Evolutionary conservation across 2,113 vertebrate genomes (phyloP), one percentile per base, ranked within the genome.

Genomic region (Xyliphius kryptos): DNA sequence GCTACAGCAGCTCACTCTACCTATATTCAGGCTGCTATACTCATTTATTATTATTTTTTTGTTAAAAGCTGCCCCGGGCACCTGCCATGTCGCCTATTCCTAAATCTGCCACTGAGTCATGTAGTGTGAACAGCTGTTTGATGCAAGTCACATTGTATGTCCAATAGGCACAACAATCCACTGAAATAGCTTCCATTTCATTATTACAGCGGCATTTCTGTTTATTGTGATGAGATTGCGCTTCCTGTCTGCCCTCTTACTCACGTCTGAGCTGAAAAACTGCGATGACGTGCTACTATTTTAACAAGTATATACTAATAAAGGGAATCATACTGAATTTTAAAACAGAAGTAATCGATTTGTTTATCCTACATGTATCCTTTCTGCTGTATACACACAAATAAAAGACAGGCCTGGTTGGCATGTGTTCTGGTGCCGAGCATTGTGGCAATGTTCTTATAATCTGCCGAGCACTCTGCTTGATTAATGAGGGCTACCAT

Each of bases 401-500:
- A 15, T 2, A 48, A 6, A 26, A 13, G 16, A 57, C 26, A 38
- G n/a, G 14, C 14, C n/a, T 50, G 44, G 50, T 46, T 57, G 55
- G 40, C 40, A 13, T 47, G 53, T 54, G 14, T 22, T 47, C 14
- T 47, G 43, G 43, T 56, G 22, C 62, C 43, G 48, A 62, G 53
- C 67, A 17, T 63, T 50, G 41, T 44, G 64, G 17, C 14, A 60
- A 15, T 55, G 38, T n/a, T n/a, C 49, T 63, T 67, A 48, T 68
- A 59, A 50, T 16, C 48, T 36, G 11, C 36, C 9, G 36, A 38
- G 21, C 38, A 16, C 54, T 53, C 32, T 15, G 26, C 37, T 49
- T 69, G 66, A 71, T 69, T 66, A 38, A 68, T 66, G 66, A 55
- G 38, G 47, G 44, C 41, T 41, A 15, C 51, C 51, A 15, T 17